A percentile compares a stretch with the other conserved stretches of the same genome.
phyloP scores from a whole-genome alignment of 2,113 vertebrate genomes.

The human (Homo sapiens) region GRCh38 chr5:38765001-38765500 shows the following conservation, averaged over 20 bases:
- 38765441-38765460: conserved; percentile 36
- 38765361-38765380: conserved; percentile 61
- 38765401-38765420: conserved; percentile 49
- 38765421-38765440: conserved; percentile 44
- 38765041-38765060: neutral
- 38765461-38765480: conserved; percentile 53
- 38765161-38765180: neutral
- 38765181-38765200: neutral
- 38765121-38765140: neutral
- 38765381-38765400: conserved; percentile 47
- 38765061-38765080: neutral
- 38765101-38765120: neutral
- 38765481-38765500: conserved; percentile 3
- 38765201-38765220: neutral
- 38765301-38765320: neutral
- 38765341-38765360: conserved; percentile 35
- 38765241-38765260: neutral
- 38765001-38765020: neutral
- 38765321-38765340: neutral
- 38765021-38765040: neutral
- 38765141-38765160: neutral
- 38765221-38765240: neutral
- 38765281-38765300: neutral
- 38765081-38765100: neutral
- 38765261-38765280: neutral